phyloP scores from a whole-genome alignment of 92 coral and sea anemone genomes.

The Porites lobata region DNA sequence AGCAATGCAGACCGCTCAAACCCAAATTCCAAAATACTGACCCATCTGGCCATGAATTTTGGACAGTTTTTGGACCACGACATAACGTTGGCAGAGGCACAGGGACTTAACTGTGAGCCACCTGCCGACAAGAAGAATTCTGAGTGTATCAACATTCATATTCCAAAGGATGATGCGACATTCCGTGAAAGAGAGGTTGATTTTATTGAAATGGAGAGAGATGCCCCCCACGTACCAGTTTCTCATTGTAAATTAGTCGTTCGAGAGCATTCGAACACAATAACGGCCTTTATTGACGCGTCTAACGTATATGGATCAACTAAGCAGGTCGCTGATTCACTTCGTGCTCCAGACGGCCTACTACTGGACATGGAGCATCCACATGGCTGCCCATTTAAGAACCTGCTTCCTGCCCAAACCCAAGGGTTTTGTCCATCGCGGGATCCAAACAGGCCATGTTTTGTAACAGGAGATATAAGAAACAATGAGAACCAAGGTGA shows the following conservation, averaged over 20 bases:
- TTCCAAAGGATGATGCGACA: slow-evolving; percentile 39
- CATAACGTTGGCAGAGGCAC: slow-evolving; percentile 56
- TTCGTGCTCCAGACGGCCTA: slow-evolving; percentile 50
- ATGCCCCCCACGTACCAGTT: slow-evolving; percentile 39
- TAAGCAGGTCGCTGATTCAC: slow-evolving; percentile 3
- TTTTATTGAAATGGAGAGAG: slow-evolving; percentile 42
- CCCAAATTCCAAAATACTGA: slow-evolving; percentile 28
- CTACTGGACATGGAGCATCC: slow-evolving; percentile 32
- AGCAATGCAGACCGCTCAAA: slow-evolving; percentile 34
- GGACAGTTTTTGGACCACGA: slow-evolving; percentile 86
- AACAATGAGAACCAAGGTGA: slow-evolving; percentile 76
- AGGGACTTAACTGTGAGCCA: slow-evolving; percentile 36
- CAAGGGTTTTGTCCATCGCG: neutral
- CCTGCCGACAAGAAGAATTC: neutral
- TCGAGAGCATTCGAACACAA: slow-evolving; percentile 50
- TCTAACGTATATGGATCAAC: slow-evolving; percentile 78
- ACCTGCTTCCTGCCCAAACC: slow-evolving; percentile 1
- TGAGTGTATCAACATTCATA: slow-evolving; percentile 64
- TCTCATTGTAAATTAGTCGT: slow-evolving; percentile 7
- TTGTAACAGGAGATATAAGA: slow-evolving; percentile 74
- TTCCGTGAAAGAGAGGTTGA: slow-evolving; percentile 13
- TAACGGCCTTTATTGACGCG: slow-evolving; percentile 77
- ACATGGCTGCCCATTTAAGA: slow-evolving; percentile 6
- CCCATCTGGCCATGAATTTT: slow-evolving; percentile 78
- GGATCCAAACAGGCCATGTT: slow-evolving; percentile 53